These are phyloP conservation scores for Gryllus longicercus DNA, from an alignment of 2,888 invertebrate genomes.

Conservation along the genomic window DNA sequence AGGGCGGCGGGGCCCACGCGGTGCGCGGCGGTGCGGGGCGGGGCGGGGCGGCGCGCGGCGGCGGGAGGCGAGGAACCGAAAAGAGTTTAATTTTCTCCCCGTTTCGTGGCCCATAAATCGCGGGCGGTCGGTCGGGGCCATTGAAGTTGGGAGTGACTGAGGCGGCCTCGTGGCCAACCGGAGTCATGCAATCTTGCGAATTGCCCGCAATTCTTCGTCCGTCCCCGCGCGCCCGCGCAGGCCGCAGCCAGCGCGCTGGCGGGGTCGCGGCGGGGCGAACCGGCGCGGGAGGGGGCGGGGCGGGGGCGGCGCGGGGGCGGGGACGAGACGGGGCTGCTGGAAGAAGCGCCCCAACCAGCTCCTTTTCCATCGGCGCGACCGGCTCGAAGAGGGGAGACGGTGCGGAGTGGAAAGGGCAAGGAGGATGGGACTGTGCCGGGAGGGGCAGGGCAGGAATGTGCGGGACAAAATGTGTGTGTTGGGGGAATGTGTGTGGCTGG, in stretches of 20 bases:
- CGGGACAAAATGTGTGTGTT: too few species aligned
- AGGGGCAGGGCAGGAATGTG: too few species aligned
- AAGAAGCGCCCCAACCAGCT: too few species aligned
- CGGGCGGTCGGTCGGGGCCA: neutral
- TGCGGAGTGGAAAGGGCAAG: too few species aligned
- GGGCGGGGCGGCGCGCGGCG: neutral
- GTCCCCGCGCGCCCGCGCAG: neutral
- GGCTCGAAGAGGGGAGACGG: too few species aligned
- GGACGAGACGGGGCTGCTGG: too few species aligned
- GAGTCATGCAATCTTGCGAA: conserved; percentile 17
- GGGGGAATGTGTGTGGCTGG: too few species aligned
- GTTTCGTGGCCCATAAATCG: neutral
- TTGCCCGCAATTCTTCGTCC: conserved; percentile 17
- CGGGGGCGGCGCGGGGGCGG: neutral
- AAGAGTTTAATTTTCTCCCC: conserved; percentile 17
- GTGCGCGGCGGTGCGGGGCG: neutral
- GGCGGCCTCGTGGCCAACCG: conserved; percentile 9
- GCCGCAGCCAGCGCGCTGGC: too few species aligned
- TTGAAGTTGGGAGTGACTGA: conserved; percentile 7
- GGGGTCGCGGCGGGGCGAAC: neutral
- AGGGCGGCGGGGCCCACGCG: neutral
- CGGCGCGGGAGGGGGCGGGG: neutral
- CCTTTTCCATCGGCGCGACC: too few species aligned
- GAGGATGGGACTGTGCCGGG: too few species aligned
- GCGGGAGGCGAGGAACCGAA: neutral